Conservation (phyloP, 2,113 vertebrate species). For the Pantherophis guttatus region DNA sequence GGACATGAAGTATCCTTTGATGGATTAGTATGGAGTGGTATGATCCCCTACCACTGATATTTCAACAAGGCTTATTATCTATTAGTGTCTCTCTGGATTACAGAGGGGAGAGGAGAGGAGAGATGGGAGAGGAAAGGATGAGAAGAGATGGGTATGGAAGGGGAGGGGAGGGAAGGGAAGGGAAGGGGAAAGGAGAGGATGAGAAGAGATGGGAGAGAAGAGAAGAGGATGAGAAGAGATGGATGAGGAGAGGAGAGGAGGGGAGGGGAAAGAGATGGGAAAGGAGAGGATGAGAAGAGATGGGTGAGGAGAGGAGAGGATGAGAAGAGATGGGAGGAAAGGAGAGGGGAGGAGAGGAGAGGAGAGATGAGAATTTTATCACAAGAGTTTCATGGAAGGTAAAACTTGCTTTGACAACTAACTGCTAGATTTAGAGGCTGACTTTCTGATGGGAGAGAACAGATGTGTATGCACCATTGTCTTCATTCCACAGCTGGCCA, state of each 20-base stretch:
- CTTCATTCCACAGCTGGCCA: background rate
- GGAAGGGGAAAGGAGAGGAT: background rate
- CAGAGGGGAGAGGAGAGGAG: background rate
- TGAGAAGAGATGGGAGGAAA: too few species aligned
- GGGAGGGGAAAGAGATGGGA: too few species aligned
- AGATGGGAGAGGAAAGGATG: too few species aligned
- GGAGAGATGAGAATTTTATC: background rate
- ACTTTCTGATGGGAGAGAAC: background rate
- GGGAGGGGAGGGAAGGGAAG: too few species aligned
- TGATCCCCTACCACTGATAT: background rate
- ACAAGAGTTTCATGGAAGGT: background rate
- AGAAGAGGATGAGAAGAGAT: background rate
- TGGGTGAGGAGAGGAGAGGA: too few species aligned
- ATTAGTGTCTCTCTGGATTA: background rate
- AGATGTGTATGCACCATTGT: background rate
- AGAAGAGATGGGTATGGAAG: too few species aligned
- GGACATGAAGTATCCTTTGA: background rate
- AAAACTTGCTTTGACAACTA: background rate
- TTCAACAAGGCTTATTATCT: background rate
- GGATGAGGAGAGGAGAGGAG: background rate
- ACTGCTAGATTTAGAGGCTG: background rate
- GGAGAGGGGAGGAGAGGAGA: background rate
- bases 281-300: too few species aligned
- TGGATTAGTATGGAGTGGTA: background rate
- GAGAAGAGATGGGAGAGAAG: background rate